phyloP scores from a whole-genome alignment of 1,140 invertebrate genomes.

The Heliothis subflexa region DNA sequence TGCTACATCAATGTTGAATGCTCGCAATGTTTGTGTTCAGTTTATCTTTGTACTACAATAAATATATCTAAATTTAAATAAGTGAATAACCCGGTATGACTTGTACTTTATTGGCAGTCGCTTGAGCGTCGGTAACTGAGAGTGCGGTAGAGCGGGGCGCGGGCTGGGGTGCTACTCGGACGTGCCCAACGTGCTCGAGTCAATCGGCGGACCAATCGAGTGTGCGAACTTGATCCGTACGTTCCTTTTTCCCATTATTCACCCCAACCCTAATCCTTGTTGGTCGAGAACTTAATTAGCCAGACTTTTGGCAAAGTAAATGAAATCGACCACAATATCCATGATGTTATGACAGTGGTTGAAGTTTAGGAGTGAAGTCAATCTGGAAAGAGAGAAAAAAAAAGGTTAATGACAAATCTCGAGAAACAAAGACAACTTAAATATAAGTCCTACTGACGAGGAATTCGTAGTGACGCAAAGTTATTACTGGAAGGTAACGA shows the following conservation, averaged over 20 bases:
- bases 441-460: neutral
- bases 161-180: conserved; percentile 71
- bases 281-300: conserved; percentile 66
- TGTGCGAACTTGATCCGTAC: conserved; percentile 83
- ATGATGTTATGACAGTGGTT: conserved; percentile 60
- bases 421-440: neutral
- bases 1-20: conserved; percentile 62
- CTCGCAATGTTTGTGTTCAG: conserved; percentile 57
- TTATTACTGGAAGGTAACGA: neutral
- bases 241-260: conserved; percentile 85
- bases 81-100: conserved; percentile 82
- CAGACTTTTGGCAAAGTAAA: conserved; percentile 49
- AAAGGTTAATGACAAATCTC: neutral
- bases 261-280: conserved; percentile 69
- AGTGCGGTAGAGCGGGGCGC: conserved; percentile 60
- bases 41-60: conserved; percentile 80
- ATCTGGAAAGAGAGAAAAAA: conserved; percentile 74
- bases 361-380: conserved; percentile 46
- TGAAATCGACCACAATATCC: conserved; percentile 60
- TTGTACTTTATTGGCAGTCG: conserved; percentile 85
- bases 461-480: too few relatives aligned
- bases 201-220: conserved; percentile 81
- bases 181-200: conserved; percentile 65
- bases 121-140: conserved; percentile 83
- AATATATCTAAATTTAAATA: conserved; percentile 81